phyloP scores from a whole-genome alignment of 2,113 vertebrate species.

The Gambusia holbrooki region DNA sequence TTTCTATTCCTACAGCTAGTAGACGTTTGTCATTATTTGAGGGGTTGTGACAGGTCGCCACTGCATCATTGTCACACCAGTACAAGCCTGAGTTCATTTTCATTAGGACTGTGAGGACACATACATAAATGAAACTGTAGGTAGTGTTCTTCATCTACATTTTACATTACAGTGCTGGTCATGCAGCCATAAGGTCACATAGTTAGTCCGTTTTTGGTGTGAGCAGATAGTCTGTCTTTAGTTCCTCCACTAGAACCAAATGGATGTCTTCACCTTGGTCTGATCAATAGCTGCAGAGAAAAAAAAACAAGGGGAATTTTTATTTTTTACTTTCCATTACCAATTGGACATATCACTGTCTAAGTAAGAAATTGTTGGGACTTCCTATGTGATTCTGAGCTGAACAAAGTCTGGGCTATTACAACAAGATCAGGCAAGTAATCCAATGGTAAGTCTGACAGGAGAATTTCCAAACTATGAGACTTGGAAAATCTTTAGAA shows the following conservation, averaged over 20 bases:
- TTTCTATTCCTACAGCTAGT: slow-evolving; percentile 59
- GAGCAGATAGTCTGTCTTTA: slow-evolving; percentile 22
- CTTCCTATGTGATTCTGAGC: background rate
- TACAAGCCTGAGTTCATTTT: slow-evolving; percentile 60
- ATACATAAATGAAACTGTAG: slow-evolving; percentile 44
- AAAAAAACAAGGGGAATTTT: slow-evolving; percentile 19
- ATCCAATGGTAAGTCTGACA: background rate
- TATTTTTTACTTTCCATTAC: background rate
- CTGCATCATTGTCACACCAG: slow-evolving; percentile 33
- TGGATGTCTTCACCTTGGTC: slow-evolving; percentile 89
- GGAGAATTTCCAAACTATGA: background rate
- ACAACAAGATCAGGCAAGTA: background rate
- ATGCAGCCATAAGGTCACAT: slow-evolving; percentile 49
- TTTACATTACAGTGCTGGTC: slow-evolving; percentile 63
- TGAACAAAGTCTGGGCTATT: background rate
- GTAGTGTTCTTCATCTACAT: slow-evolving; percentile 46
- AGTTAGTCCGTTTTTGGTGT: slow-evolving; percentile 52
- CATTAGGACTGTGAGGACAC: slow-evolving; percentile 39
- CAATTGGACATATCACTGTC: background rate
- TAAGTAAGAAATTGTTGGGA: background rate
- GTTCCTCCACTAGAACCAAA: slow-evolving; percentile 87
- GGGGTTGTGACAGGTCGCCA: slow-evolving; percentile 30
- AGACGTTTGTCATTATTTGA: slow-evolving; percentile 30
- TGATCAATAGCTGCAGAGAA: slow-evolving; percentile 87
- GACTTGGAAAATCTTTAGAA: background rate